Conservation (phyloP, 2,797 vertebrate genomes). For the Anguilla megastoma region DNA sequence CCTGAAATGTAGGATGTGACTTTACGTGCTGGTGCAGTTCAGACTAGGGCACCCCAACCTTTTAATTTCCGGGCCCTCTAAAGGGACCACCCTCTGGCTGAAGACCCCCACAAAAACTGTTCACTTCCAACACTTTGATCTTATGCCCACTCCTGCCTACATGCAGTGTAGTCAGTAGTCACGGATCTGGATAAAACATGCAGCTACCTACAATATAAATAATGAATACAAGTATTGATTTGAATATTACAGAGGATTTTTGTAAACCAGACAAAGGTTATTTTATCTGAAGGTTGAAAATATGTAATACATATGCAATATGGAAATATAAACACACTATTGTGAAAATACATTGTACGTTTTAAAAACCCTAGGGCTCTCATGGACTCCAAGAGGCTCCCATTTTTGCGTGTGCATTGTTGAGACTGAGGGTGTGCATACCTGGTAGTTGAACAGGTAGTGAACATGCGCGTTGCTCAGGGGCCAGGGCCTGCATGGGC, state of each 20-base stretch:
- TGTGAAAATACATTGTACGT: neutral
- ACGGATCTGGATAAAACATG: neutral
- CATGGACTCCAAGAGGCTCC: neutral
- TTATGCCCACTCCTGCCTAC: neutral
- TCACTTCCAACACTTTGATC: neutral
- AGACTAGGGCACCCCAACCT: neutral
- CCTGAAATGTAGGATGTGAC: neutral
- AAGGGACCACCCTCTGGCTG: neutral
- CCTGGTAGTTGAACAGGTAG: neutral
- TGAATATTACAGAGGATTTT: neutral
- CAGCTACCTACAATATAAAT: neutral
- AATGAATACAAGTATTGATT: neutral
- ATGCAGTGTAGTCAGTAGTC: neutral
- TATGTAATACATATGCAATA: neutral
- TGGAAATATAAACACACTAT: neutral
- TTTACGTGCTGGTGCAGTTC: neutral
- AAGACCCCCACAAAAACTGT: neutral
- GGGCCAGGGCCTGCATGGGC: neutral
- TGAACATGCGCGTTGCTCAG: neutral
- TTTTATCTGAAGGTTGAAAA: neutral
- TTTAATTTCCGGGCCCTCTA: neutral
- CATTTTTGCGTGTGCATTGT: neutral
- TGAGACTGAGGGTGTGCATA: neutral
- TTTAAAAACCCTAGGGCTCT: neutral
- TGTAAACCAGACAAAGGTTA: neutral